Evolutionary conservation across 2,888 invertebrate genomes (phyloP), one percentile per base, ranked within the genome.

Genomic region (Caenorhabditis sp.): DNA sequence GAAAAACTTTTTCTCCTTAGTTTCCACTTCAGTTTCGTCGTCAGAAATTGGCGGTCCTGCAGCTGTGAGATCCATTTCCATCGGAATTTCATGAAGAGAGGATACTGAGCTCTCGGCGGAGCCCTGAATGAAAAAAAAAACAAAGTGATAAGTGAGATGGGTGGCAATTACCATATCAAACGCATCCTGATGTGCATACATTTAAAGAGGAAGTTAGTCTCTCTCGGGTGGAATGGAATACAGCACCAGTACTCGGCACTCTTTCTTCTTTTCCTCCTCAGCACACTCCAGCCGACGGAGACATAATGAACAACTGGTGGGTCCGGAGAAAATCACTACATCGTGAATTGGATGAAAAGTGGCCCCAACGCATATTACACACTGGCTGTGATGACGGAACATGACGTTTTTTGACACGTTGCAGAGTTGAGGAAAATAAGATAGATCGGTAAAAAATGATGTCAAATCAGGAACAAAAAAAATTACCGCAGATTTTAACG

Each of bases 41-140:
- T 89, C 89, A 5, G 85, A 84, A 15, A 84, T 80, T 0, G 89
- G 89, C 8, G 88, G 88, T 15, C 89, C 89, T 20, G 85, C 82
- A 15, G 85, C 81, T 6, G 89, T 89, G 56, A 89, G 77, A 65
- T 89, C 89, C 86, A 88, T 85, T 74, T 89, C 89, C 89, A 89
- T 89, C 55, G 89, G 89, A 24, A 89, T 89, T 58, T 87, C 88
- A 77, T 89, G 82, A 20, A 84, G 62, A 6, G 88, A 87, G n/a
- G 83, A 83, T n/a, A 76, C 26, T 4, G 77, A 79, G 58, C 85
- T 86, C 28, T 86, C 85, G 37, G 85, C 79, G 32, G 85, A 86
- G 51, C 88, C 88, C 88, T 88, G 15, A 50, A 70, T 58, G 2
- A 24, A 26, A 22, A 26, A 40, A 40, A 11, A 13, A 40, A 13